phyloP scores from a whole-genome alignment of 2,113 vertebrate genomes.

The Dipodomys ordii region DNA sequence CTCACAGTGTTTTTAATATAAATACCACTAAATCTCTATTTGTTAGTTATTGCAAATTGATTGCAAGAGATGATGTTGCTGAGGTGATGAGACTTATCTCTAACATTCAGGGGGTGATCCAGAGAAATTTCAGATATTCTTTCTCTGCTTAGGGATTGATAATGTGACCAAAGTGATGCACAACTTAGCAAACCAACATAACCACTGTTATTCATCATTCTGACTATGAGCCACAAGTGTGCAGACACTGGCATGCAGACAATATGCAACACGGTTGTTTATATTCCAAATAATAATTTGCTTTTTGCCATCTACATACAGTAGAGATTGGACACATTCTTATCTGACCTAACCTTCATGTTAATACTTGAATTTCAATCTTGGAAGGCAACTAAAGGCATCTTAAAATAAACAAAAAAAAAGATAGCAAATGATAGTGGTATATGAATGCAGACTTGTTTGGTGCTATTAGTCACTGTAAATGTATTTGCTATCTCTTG shows the following conservation, averaged over 20 bases:
- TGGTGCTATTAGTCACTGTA: constrained; percentile 74
- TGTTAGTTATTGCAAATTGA: constrained; percentile 55
- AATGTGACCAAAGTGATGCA: constrained; percentile 63
- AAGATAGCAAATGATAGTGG: constrained; percentile 53
- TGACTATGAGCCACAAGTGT: constrained; percentile 34
- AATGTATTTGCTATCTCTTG: constrained; percentile 67
- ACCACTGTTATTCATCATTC: constrained; percentile 60
- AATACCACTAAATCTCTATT: constrained; percentile 38
- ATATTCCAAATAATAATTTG: constrained; percentile 68
- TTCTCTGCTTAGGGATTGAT: constrained; percentile 66
- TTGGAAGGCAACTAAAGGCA: constrained; percentile 62
- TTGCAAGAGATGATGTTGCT: constrained; percentile 19
- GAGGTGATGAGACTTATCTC: constrained; percentile 54
- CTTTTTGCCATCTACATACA: constrained; percentile 57
- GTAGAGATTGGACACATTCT: constrained; percentile 55
- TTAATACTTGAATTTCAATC: constrained; percentile 62
- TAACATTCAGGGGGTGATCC: constrained; percentile 56
- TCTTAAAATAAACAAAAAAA: constrained; percentile 62
- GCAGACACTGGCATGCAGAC: constrained; percentile 16
- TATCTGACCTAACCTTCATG: constrained; percentile 71
- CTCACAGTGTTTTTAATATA: background rate
- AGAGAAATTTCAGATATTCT: constrained; percentile 47
- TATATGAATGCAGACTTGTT: constrained; percentile 32
- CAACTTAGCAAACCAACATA: constrained; percentile 50
- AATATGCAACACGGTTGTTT: constrained; percentile 60